These are phyloP conservation scores for Marronus borbonicus DNA, from an alignment of 2,888 invertebrate species.

Conservation along the genomic window DNA sequence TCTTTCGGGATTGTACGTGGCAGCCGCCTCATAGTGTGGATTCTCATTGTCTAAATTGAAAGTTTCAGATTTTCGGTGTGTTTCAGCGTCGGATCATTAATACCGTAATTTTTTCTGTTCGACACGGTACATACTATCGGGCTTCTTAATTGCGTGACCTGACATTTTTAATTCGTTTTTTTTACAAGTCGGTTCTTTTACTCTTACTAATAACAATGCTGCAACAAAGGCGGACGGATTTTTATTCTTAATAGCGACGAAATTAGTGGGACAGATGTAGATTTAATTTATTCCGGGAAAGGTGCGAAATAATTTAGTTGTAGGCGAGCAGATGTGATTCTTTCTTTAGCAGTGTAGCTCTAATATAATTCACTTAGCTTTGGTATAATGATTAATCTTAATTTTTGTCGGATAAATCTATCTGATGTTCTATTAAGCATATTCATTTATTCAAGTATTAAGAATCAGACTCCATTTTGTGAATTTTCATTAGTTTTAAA, in stretches of 20 bases:
- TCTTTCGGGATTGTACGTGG: background rate
- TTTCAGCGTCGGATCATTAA: constrained; percentile 46
- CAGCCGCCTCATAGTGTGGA: constrained; percentile 46
- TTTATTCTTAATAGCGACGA: constrained; percentile 16
- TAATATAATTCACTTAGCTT: no score
- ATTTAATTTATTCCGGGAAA: constrained; percentile 4
- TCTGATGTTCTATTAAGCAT: no score
- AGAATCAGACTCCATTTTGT: no score
- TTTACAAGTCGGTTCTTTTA: constrained; percentile 9
- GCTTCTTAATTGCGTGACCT: constrained; percentile 42
- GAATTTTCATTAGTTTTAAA: no score
- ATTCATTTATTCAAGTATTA: no score
- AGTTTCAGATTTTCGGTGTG: constrained; percentile 50
- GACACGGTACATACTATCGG: constrained; percentile 35
- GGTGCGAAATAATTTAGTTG: constrained; percentile 10
- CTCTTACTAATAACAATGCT: background rate
- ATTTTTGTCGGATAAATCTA: no score
- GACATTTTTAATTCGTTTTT: constrained; percentile 42
- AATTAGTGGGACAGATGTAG: constrained; percentile 34
- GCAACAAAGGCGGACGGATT: constrained; percentile 30
- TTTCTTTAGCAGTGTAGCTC: no score
- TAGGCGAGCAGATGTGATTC: no score
- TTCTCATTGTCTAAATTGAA: constrained; percentile 52
- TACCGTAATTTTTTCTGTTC: constrained; percentile 47
- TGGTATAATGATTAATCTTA: no score